Percentiles rank a stretch among this genome's conserved stretches.
Conservation (phyloP, 1,140 invertebrate species). For the Lanistes nyassanus region DNA sequence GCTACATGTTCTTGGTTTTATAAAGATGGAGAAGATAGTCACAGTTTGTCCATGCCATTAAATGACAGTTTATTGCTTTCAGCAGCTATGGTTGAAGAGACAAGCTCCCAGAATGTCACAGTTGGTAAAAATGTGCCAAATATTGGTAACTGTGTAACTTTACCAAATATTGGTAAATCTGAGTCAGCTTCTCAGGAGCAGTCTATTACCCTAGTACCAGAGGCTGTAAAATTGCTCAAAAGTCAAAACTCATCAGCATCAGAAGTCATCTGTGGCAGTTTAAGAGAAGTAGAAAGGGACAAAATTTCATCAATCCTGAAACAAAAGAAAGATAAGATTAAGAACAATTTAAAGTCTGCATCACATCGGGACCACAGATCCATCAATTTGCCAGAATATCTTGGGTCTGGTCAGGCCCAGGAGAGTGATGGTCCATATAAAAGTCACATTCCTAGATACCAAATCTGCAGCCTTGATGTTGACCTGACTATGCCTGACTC, state of each 20-base stretch:
- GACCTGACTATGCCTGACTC: conserved; percentile 4
- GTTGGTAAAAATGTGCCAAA: no score
- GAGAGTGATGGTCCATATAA: no score
- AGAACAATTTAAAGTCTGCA: not conserved
- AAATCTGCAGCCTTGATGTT: not conserved
- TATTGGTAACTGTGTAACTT: not conserved
- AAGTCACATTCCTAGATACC: not conserved
- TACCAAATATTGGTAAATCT: not conserved
- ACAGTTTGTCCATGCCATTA: not conserved
- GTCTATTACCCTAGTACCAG: not conserved
- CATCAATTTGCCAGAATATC: no score
- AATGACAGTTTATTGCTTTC: conserved; percentile 17
- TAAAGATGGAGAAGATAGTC: no score
- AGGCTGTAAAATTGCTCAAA: not conserved
- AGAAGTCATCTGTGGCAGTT: no score
- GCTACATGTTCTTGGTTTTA: no score
- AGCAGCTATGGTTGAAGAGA: not conserved
- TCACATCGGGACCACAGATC: not conserved
- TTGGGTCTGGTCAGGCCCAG: no score
- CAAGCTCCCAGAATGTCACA: not conserved
- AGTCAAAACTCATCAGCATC: not conserved
- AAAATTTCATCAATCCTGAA: not conserved
- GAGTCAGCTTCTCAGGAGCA: not conserved
- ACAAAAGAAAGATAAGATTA: not conserved
- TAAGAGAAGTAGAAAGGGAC: not conserved